Percentiles rank a stretch among this genome's conserved stretches.
phyloP scores from a whole-genome alignment of 2,113 vertebrate genomes.

The Cryptomyrus ogoouensis region DNA sequence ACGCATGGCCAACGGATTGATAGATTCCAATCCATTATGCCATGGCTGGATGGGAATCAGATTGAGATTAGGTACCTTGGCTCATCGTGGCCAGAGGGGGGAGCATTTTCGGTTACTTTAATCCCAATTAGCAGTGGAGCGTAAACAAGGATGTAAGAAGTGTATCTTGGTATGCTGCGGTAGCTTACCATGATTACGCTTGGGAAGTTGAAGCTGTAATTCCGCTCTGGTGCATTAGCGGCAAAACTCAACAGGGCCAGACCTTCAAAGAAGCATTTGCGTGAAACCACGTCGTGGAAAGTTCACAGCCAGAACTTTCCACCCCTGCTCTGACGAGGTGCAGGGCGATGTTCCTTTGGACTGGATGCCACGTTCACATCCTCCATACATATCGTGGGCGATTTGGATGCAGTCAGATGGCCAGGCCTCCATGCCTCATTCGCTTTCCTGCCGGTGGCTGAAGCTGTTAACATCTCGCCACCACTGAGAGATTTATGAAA shows the following conservation, averaged over 20 bases:
- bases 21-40: conserved; percentile 17
- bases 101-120: background rate
- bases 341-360: background rate
- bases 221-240: background rate
- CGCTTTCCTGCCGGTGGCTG: background rate
- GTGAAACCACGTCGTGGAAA: background rate
- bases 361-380: conserved; percentile 12
- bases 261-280: background rate
- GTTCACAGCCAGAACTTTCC: background rate
- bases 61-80: conserved; percentile 22
- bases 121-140: conserved; percentile 15
- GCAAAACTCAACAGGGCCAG: background rate
- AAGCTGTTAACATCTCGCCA: background rate
- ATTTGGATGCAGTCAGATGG: background rate
- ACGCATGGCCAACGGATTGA: conserved; percentile 13
- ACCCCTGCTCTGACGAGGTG: background rate
- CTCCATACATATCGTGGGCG: background rate
- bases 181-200: conserved; percentile 14
- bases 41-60: conserved; percentile 12
- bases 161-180: background rate
- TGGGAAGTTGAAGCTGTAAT: background rate
- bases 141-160: background rate
- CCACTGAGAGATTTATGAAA: background rate
- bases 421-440: background rate
- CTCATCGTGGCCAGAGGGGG: conserved; percentile 9